These are phyloP conservation scores for Polydrusus pterygomalis DNA, from an alignment of 2,888 invertebrate species.

Conservation along the genomic window DNA sequence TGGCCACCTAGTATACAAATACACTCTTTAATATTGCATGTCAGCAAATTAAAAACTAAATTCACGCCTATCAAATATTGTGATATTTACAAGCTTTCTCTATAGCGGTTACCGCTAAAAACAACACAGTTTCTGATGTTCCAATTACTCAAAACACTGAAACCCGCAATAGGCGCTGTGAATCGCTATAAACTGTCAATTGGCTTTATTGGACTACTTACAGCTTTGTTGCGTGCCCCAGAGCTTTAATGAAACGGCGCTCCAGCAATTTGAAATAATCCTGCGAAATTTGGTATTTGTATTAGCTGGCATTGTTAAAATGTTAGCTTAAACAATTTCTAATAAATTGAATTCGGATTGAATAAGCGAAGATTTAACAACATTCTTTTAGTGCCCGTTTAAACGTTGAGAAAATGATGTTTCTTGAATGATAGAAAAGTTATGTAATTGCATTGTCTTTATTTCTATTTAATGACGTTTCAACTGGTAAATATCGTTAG, in stretches of 20 bases:
- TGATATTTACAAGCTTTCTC: too few species aligned
- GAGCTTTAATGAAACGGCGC: conserved; percentile 14
- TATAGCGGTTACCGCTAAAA: neutral
- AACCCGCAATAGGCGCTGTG: conserved; percentile 2
- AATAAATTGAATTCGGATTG: neutral
- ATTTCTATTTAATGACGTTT: too few species aligned
- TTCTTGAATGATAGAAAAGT: too few species aligned
- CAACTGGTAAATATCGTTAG: too few species aligned
- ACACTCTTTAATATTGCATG: too few species aligned
- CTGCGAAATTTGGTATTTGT: conserved; percentile 12
- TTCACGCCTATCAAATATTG: too few species aligned
- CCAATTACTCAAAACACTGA: conserved; percentile 10
- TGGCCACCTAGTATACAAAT: too few species aligned
- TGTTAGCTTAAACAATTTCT: neutral
- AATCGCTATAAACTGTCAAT: conserved; percentile 18
- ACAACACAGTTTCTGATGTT: neutral
- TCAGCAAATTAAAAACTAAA: too few species aligned
- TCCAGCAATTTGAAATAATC: conserved; percentile 32
- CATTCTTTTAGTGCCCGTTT: too few species aligned
- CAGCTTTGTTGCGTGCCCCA: conserved; percentile 26
- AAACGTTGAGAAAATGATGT: too few species aligned
- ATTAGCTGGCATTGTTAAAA: conserved; percentile 14
- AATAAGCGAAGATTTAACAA: too few species aligned
- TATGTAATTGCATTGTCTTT: too few species aligned
- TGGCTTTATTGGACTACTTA: conserved; percentile 27